Conservation (phyloP, 2,888 invertebrate genomes). For the Synanthedon andrenaeformis region DNA sequence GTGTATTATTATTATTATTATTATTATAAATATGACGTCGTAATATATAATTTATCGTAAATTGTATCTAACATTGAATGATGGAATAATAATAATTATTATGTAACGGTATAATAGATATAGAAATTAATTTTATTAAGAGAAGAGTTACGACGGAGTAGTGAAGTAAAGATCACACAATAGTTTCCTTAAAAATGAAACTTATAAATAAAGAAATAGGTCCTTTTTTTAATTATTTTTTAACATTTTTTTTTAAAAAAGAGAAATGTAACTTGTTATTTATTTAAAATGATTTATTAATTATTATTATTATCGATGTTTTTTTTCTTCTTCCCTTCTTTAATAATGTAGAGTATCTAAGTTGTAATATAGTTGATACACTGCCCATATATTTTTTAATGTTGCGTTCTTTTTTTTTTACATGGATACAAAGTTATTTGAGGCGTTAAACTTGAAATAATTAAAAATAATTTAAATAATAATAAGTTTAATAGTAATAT, state of each 20-base stretch:
- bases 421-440: slow-evolving; percentile 10
- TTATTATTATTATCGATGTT: slow-evolving; percentile 52
- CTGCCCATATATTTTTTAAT: slow-evolving; percentile 54
- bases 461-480: slow-evolving; percentile 15
- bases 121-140: slow-evolving; percentile 64
- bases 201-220: slow-evolving; percentile 37
- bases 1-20: slow-evolving; percentile 23
- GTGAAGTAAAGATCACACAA: slow-evolving; percentile 53
- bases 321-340: slow-evolving; percentile 29
- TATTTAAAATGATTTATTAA: slow-evolving; percentile 59
- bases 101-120: slow-evolving; percentile 66
- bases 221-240: slow-evolving; percentile 53
- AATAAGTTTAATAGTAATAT: slow-evolving; percentile 29
- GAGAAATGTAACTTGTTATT: slow-evolving; percentile 65
- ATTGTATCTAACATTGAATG: slow-evolving; percentile 63
- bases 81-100: slow-evolving; percentile 59
- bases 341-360: slow-evolving; percentile 48
- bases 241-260: slow-evolving; percentile 58
- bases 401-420: slow-evolving; percentile 30
- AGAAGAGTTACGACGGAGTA: slow-evolving; percentile 58
- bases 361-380: slow-evolving; percentile 61
- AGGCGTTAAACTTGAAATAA: slow-evolving; percentile 16
- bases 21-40: slow-evolving; percentile 18
- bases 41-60: slow-evolving; percentile 44
- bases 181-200: slow-evolving; percentile 44